Base-by-base conservation (phyloP, 1,140 invertebrate genomes). In the Procambarus virginalis region DNA sequence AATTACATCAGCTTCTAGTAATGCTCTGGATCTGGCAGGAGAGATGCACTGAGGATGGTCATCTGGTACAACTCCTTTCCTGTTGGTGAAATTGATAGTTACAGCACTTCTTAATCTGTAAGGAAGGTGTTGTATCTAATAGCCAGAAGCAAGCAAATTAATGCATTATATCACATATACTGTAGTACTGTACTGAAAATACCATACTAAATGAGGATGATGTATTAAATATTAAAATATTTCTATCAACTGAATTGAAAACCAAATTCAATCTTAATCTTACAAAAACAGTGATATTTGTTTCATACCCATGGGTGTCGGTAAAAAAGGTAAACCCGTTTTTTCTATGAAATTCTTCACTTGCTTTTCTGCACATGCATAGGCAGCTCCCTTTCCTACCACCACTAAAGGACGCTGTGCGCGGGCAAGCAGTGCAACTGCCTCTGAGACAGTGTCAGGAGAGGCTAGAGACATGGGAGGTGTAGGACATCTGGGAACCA, bases 361-460 rank as follows among this genome's bases (percentile, higher is more conserved):
- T 86, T 95, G 94, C 10, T 95, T 94, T 94, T 99, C 98, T 0
- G 97, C 97, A 91, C 95, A 94, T 0, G 95, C 95, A 94, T 98
- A 98, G 0, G 97, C 97, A 51, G 97, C 97, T 46, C 96, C 98
- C 95, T 99, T 99, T 70, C 98, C 98, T n/a, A 99, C 94, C 78
- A 99, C 97, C 5, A 99, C 95, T 22, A 99, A 94, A 2, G 98
- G 98, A 46, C 95, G 95, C 94, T 97, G 95, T 1, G 98, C 97
- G 80, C 94, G 94, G 0, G 94, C 94, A 12, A 99, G 93, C 34
- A 98, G 79, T 73, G 96, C 94, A 5, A 96, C 95, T 0, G 98
- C 97, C 84, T 95, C 93, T 20, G 95, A 94, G 5, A 99, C 95
- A 83, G 96, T 93, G 49, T 93, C 93, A 2, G 95, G 94, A 79